These are phyloP conservation scores for Gadopsis marmoratus DNA, from an alignment of 2,797 vertebrate species.

Conservation along the genomic window DNA sequence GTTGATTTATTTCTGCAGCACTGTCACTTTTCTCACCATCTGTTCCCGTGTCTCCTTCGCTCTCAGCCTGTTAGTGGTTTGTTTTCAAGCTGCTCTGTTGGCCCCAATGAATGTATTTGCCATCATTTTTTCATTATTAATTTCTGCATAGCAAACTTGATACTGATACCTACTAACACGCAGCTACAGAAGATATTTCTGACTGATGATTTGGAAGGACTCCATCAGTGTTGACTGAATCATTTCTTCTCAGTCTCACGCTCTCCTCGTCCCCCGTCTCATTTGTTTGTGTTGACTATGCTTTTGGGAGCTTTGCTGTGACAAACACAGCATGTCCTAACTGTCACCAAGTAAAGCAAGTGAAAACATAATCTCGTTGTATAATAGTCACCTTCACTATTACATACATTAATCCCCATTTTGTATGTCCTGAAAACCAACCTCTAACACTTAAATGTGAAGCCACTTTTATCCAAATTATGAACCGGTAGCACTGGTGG, in stretches of 20 bases:
- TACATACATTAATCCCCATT: neutral
- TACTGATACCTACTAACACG: conserved; percentile 22
- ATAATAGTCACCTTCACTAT: neutral
- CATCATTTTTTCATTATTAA: conserved; percentile 37
- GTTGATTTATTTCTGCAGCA: conserved; percentile 66
- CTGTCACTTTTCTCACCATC: conserved; percentile 73
- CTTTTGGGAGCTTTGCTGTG: conserved; percentile 48
- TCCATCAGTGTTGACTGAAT: conserved; percentile 42
- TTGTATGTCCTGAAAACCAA: neutral
- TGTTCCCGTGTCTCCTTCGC: conserved; percentile 57
- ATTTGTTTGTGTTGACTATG: conserved; percentile 40
- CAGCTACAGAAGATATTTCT: conserved; percentile 26
- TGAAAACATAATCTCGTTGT: neutral
- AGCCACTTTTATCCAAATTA: conserved; percentile 17
- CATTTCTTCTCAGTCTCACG: conserved; percentile 19
- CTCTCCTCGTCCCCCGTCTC: conserved; percentile 15
- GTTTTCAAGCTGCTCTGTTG: conserved; percentile 65
- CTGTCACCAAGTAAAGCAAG: conserved; percentile 32
- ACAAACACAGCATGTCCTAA: conserved; percentile 40
- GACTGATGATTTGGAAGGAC: conserved; percentile 33
- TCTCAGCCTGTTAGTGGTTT: conserved; percentile 68
- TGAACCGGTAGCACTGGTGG: neutral
- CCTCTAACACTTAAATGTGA: neutral
- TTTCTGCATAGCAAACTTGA: conserved; percentile 41
- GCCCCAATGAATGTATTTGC: conserved; percentile 38